Evolutionary conservation across 2,113 vertebrate species (phyloP), one percentile per base, ranked within the genome.

Genomic region (Alligator mississippiensis): DNA sequence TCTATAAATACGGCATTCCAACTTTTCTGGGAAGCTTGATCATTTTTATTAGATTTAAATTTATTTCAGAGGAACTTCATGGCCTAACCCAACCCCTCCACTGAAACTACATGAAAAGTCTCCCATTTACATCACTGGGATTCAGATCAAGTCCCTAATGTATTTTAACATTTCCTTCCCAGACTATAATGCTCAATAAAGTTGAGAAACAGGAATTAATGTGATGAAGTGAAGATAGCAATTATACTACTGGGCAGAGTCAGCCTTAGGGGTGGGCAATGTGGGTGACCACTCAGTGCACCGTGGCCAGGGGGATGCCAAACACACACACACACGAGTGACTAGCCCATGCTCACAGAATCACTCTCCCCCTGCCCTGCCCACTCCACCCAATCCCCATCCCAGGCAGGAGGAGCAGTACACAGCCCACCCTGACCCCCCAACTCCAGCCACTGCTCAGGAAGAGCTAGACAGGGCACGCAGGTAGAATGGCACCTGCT

Each of bases 1-100:
- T 83, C 83, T 96, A 87, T 95, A 93, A 92, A 95, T 47, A 87
- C 55, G 47, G 47, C 61, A 54, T 34, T 1, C 22, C 11, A 80
- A 81, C 63, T 87, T 89, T 59, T 88, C 85, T 80, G 70, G 64
- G 76, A 86, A 89, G n/a, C 25, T 61, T 63, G 54, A 21, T 27
- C 92, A 34, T 24, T 27, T 78, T 64, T 87, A 47, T 85, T 9
- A 8, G 25, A 8, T 38, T 18, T 21, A 78, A 83, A 83, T 47
- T 85, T 82, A 25, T 82, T 90, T 85, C 90, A 77, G 83, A 87
- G 38, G 74, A 22, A 83, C 92, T 30, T 0, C 0, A 66, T 30
- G 57, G 80, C 10, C 75, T 64, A 70, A 82, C 60, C 81, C 58
- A 68, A 82, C 93, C 47, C 47, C 90, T n/a, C 25, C 28, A 74